Percentiles rank a stretch among this genome's conserved stretches.
Evolutionary conservation across 1,140 invertebrate species (phyloP).

Genomic region (Choristoneura fumiferana): DNA sequence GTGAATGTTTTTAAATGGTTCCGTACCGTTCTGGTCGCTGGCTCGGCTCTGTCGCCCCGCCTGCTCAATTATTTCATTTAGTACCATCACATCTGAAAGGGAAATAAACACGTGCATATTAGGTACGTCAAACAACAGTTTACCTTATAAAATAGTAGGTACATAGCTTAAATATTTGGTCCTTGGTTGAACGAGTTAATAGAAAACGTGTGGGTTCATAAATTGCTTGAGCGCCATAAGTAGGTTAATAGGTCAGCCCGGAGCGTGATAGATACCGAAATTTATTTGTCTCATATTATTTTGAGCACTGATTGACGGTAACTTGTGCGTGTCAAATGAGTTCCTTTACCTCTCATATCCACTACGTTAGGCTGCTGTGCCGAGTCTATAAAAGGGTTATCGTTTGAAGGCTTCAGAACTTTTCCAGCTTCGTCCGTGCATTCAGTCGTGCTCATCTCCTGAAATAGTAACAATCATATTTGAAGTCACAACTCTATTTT

Average conservation of each 20-base stretch:
- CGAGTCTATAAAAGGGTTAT: slow-evolving; percentile 95
- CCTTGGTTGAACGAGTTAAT: too few relatives aligned
- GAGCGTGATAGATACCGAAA: not conserved
- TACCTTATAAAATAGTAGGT: too few relatives aligned
- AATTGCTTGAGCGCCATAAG: not conserved
- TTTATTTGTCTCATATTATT: too few relatives aligned
- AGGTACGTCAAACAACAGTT: not conserved
- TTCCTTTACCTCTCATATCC: slow-evolving; percentile 92
- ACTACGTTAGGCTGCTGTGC: slow-evolving; percentile 92
- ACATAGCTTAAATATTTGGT: too few relatives aligned
- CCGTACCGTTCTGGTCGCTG: slow-evolving; percentile 92
- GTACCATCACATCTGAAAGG: slow-evolving; percentile 95
- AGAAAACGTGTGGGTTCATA: too few relatives aligned
- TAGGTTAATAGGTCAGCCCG: slow-evolving; percentile 6
- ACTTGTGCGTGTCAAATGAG: not conserved
- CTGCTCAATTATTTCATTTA: slow-evolving; percentile 98
- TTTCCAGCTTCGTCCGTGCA: slow-evolving; percentile 89
- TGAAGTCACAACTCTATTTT: not conserved
- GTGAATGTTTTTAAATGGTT: slow-evolving; percentile 25
- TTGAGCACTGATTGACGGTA: not conserved
- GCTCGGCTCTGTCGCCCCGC: slow-evolving; percentile 86
- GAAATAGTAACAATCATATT: slow-evolving; percentile 32
- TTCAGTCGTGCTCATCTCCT: slow-evolving; percentile 84
- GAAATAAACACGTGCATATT: not conserved
- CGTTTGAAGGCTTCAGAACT: slow-evolving; percentile 87